Conservation (phyloP, 2,888 invertebrate species). For the Acleris laterana region DNA sequence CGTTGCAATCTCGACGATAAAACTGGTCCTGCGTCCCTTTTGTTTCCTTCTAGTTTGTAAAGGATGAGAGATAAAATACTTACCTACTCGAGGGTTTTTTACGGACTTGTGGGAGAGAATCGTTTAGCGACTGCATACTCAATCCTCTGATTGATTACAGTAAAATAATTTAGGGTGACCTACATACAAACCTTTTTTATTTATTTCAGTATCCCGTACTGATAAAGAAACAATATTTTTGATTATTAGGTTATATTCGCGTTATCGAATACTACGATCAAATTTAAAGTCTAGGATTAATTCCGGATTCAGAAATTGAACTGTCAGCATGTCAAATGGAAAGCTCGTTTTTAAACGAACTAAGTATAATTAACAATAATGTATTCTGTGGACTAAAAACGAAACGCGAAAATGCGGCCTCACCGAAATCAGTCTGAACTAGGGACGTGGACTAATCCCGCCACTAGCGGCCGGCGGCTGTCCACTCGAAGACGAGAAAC, state of each 20-base stretch:
- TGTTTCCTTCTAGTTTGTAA: background rate
- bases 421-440: constrained; percentile 19
- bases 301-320: too few species aligned
- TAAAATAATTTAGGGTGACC: constrained; percentile 63
- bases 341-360: background rate
- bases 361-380: background rate
- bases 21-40: constrained; percentile 4
- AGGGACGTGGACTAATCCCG: constrained; percentile 34
- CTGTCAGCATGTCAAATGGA: too few species aligned
- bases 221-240: background rate
- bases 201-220: background rate
- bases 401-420: background rate
- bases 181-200: constrained; percentile 48
- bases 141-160: constrained; percentile 65
- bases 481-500: constrained; percentile 32
- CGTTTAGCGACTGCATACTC: constrained; percentile 41
- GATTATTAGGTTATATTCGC: too few species aligned
- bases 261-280: background rate
- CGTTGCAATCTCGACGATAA: constrained; percentile 33
- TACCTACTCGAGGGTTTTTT: background rate
- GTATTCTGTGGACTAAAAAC: background rate
- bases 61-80: constrained; percentile 3
- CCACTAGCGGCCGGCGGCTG: constrained; percentile 30
- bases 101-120: background rate
- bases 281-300: too few species aligned